Percentiles rank a stretch among this genome's conserved stretches.
Evolutionary conservation across 2,888 invertebrate genomes (phyloP).

Genomic region (Agonopterix alstromeriana): DNA sequence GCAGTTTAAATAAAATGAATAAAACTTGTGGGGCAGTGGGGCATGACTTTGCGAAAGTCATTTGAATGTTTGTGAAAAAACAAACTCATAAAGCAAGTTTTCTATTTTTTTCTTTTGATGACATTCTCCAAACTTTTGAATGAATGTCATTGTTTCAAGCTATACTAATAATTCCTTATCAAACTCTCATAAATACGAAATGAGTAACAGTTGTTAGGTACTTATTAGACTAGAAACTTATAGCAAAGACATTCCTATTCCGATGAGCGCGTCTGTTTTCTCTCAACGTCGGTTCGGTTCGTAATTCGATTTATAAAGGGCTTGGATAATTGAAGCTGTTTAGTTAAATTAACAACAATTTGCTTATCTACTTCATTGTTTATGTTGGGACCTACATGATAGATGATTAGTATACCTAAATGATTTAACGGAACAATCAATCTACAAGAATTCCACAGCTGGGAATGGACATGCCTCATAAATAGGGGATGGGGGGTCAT

Average conservation of each 20-base stretch:
- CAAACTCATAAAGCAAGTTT: too few relatives aligned
- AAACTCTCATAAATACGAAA: not conserved
- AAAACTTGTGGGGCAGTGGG: not conserved
- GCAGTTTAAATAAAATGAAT: not conserved
- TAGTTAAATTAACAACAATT: not conserved
- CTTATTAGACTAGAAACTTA: not conserved
- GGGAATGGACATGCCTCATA: too few relatives aligned
- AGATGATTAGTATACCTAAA: too few relatives aligned
- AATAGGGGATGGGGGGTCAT: too few relatives aligned
- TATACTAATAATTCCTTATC: not conserved
- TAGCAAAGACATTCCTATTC: not conserved
- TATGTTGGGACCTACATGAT: too few relatives aligned
- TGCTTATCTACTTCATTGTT: too few relatives aligned
- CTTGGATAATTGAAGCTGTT: conserved; percentile 1
- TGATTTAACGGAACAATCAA: too few relatives aligned
- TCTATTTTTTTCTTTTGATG: too few relatives aligned
- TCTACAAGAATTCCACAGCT: too few relatives aligned
- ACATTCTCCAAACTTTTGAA: too few relatives aligned
- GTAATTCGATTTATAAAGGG: conserved; percentile 1
- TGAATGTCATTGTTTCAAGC: too few relatives aligned
- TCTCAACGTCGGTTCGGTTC: not conserved
- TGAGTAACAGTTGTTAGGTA: not conserved
- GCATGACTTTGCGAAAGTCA: not conserved
- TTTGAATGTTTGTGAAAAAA: not conserved
- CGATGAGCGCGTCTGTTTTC: conserved; percentile 3